A percentile compares a stretch with the other conserved stretches of the same genome.
Evolutionary conservation across 2,888 invertebrate species (phyloP).

Genomic region (Pristionchus maxplancki): DNA sequence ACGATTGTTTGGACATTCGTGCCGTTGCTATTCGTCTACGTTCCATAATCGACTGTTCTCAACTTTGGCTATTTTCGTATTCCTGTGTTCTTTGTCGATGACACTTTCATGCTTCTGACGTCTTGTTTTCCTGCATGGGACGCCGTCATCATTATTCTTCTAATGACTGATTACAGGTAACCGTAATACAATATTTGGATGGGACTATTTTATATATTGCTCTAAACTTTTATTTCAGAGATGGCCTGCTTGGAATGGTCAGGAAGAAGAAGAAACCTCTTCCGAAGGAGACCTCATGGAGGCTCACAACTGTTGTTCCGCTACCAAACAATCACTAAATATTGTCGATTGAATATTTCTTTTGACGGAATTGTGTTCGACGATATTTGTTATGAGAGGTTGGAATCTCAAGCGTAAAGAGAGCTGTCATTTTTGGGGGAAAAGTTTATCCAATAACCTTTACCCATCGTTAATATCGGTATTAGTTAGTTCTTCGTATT

Average conservation of each 20-base stretch:
- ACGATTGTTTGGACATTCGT: neutral
- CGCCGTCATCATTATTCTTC: neutral
- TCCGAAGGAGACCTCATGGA: neutral
- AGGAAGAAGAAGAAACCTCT: neutral
- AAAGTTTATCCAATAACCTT: neutral
- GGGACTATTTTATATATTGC: neutral
- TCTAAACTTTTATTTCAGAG: neutral
- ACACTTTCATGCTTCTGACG: neutral
- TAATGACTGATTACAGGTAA: neutral
- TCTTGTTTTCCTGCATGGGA: conserved; percentile 16
- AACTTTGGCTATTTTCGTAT: neutral
- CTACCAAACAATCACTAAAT: too few species aligned
- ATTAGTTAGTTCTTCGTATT: neutral
- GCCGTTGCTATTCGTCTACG: neutral
- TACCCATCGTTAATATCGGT: neutral
- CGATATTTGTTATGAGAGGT: neutral
- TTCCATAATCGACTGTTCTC: neutral
- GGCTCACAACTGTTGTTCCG: neutral
- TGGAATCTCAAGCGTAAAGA: neutral
- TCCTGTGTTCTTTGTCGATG: neutral
- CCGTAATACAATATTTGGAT: neutral
- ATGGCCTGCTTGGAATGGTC: neutral
- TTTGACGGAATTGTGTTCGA: too few species aligned
- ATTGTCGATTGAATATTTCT: too few species aligned
- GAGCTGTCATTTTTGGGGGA: neutral